Evolutionary conservation across 2,797 vertebrate genomes (phyloP), one percentile per base, ranked within the genome.

Genomic region (Sebastes hubbsi): DNA sequence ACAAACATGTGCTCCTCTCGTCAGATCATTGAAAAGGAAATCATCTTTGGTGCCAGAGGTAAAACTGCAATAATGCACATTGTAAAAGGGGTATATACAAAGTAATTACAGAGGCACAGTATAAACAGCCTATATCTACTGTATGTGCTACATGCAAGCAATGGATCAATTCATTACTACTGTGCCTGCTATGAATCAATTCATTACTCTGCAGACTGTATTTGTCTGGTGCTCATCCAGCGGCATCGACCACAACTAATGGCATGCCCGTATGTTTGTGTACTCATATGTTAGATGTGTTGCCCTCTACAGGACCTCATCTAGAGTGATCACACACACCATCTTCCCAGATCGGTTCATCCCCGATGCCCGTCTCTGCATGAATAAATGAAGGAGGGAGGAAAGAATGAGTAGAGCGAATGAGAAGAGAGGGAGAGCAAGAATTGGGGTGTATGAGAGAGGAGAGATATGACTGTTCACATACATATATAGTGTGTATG

Each of bases 371-470:
- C 72, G 83, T 87, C 82, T 81, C 78, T 77, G 72, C 74, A 85
- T 84, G 66, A 91, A 89, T 85, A 81, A 81, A 89, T 86, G 70
- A 90, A 84, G 32, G 68, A 73, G 74, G 78, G 70, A 76, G 29
- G 72, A 88, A 89, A 80, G 86, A 91, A 87, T 83, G 76, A 80
- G 84, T 83, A 71, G 77, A 84, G 42, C 1, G 8, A 77, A 75
- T 62, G 58, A 72, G 32, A 75, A 54, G 62, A 72, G 18, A 49
- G 6, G 54, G 49, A 36, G 12, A 30, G 30, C 4, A 67, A 32
- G 27, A n/a, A 67, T 52, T 32, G 46, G 27, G 46, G 18, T 30
- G 46, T 54, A 22, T 32, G 68, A 84, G 77, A 81, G 42, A 63
- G 30, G 42, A 63, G 67, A 72, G 49, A 75, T 74, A 64, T n/a